Evolutionary conservation across 2,797 vertebrate species (phyloP).

Genomic region (Gouania willdenowi): DNA sequence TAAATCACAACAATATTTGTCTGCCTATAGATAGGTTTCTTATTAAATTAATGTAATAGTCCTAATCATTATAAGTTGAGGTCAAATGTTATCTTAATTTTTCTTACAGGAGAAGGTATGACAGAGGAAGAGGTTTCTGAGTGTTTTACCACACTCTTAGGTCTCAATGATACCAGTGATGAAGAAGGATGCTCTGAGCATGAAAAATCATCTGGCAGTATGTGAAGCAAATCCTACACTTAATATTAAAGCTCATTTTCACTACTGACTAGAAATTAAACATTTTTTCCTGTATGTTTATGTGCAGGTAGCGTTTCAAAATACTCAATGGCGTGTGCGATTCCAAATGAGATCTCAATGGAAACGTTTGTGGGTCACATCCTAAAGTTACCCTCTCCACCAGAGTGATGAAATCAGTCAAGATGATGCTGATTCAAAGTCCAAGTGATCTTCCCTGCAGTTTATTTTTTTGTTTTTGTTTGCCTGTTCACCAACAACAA

Average conservation of each 20-base stretch:
- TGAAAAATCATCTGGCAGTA: slow-evolving; percentile 55
- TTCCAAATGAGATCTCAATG: slow-evolving; percentile 84
- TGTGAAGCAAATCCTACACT: background rate
- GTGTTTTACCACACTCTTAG: slow-evolving; percentile 79
- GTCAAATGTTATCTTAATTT: background rate
- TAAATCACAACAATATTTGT: background rate
- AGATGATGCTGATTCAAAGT: background rate
- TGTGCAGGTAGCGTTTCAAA: slow-evolving; percentile 57
- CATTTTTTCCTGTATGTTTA: slow-evolving; percentile 1
- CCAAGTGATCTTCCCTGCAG: background rate
- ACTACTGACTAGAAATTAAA: background rate
- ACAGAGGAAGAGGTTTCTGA: slow-evolving; percentile 82
- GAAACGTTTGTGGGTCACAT: slow-evolving; percentile 78
- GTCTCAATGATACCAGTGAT: slow-evolving; percentile 46
- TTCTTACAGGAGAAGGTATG: slow-evolving; percentile 84
- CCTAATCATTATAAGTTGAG: background rate
- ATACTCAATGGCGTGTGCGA: slow-evolving; percentile 64
- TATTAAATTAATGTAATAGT: background rate
- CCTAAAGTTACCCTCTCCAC: slow-evolving; percentile 74
- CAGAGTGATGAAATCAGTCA: slow-evolving; percentile 22
- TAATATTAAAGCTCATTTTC: too few species aligned
- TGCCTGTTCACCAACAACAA: too few species aligned
- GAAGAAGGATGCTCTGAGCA: slow-evolving; percentile 37
- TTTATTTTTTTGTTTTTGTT: background rate
- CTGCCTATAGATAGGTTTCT: background rate